Percentiles rank a stretch among this genome's conserved stretches.
phyloP scores from a whole-genome alignment of 2,797 vertebrate species.

The Cynopterus sphinx region DNA sequence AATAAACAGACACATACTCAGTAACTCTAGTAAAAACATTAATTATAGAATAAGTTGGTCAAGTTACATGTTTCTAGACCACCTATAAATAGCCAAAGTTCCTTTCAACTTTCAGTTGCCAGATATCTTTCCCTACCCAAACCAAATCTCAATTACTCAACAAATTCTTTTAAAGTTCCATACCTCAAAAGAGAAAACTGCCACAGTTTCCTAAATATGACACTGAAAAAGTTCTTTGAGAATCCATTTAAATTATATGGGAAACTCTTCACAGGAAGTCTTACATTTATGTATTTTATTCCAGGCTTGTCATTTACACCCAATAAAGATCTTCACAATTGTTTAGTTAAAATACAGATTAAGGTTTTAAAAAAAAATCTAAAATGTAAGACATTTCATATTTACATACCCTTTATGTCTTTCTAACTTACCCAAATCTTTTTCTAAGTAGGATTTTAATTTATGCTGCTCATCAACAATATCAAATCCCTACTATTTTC shows the following conservation, averaged over 20 bases:
- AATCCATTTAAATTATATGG: not conserved
- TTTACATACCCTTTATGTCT: not conserved
- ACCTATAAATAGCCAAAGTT: constrained; percentile 57
- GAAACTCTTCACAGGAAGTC: not conserved
- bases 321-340: not conserved
- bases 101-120: constrained; percentile 44
- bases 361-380: not conserved
- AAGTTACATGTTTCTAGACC: constrained; percentile 68
- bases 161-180: constrained; percentile 6
- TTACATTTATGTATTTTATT: not conserved
- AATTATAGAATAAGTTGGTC: constrained; percentile 66
- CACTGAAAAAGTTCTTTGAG: not conserved
- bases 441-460: not conserved
- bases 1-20: constrained; percentile 48
- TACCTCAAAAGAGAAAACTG: not conserved
- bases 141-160: constrained; percentile 39
- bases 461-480: constrained; percentile 2
- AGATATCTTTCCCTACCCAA: constrained; percentile 57
- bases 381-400: not conserved
- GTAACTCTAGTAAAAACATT: constrained; percentile 74
- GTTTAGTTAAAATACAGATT: not conserved
- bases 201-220: not conserved
- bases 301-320: not conserved
- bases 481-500: not conserved
- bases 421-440: not conserved